A percentile compares a stretch with the other conserved stretches of the same genome.
Conservation (phyloP, 2,113 vertebrate species). For the Oryzias woworae region DNA sequence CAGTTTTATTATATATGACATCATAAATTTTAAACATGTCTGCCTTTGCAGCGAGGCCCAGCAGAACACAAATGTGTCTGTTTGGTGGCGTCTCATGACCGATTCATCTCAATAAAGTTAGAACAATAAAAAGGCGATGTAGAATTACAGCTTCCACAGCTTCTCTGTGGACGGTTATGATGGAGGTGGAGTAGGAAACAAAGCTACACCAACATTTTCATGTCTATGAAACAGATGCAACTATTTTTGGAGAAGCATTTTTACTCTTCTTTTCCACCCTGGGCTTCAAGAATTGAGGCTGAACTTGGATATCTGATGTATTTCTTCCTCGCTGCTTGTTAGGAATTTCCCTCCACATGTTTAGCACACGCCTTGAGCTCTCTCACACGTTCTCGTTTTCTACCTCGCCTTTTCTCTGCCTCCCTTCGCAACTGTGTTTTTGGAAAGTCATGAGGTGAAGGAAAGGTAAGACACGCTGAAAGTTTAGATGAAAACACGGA, state of each 20-base stretch:
- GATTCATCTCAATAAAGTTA: too few species aligned
- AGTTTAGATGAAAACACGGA: conserved; percentile 49
- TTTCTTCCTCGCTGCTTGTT: conserved; percentile 68
- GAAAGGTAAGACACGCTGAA: conserved; percentile 51
- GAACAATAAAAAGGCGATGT: too few species aligned
- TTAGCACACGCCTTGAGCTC: conserved; percentile 63
- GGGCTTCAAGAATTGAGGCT: conserved; percentile 48
- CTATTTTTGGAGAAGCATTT: conserved; percentile 42
- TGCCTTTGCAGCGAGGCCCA: not conserved
- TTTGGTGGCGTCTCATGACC: too few species aligned
- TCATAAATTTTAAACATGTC: too few species aligned
- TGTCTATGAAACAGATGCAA: conserved; percentile 38
- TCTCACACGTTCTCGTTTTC: not conserved
- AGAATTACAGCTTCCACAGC: conserved; percentile 6
- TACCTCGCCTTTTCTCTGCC: not conserved
- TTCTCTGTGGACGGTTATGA: conserved; percentile 1
- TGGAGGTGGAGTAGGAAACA: conserved; percentile 9
- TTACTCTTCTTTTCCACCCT: conserved; percentile 25
- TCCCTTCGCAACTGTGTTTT: conserved; percentile 21
- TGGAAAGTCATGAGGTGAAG: conserved; percentile 57
- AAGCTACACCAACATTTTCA: conserved; percentile 21
- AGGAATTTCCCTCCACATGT: conserved; percentile 80
- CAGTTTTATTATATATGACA: not conserved
- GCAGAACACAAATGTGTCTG: not conserved
- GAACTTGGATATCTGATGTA: conserved; percentile 65